A percentile compares a stretch with the other conserved stretches of the same genome.
phyloP scores from a whole-genome alignment of 1,140 invertebrate genomes.

The Onthophagus taurus region DNA sequence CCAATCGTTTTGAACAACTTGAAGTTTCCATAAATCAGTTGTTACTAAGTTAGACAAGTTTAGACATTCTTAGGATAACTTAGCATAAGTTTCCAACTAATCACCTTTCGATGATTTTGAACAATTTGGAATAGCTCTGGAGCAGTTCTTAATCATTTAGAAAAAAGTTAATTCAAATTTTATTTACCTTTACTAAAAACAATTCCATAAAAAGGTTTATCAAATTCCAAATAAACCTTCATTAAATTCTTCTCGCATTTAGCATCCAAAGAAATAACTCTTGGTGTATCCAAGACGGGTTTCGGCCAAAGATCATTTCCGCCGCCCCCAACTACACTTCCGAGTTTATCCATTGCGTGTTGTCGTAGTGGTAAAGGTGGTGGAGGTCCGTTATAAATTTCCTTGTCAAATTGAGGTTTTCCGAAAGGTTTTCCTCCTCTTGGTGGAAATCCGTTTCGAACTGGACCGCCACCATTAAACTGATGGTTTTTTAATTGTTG shows the following conservation, averaged over 20 bases:
- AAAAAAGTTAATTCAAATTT: too few relatives aligned
- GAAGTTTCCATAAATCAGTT: too few relatives aligned
- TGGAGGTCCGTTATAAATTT: conserved; percentile 53
- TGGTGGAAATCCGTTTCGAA: conserved; percentile 34
- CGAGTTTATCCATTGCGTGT: conserved; percentile 48
- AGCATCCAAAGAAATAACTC: conserved; percentile 82
- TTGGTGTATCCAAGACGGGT: conserved; percentile 75
- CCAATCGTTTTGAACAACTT: too few relatives aligned
- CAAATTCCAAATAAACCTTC: conserved; percentile 86
- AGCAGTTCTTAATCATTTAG: too few relatives aligned
- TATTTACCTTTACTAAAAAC: conserved; percentile 90
- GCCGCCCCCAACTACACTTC: conserved; percentile 39
- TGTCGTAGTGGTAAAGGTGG: conserved; percentile 48
- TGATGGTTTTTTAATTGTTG: conserved; percentile 48
- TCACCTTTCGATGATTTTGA: too few relatives aligned
- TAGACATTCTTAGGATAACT: too few relatives aligned
- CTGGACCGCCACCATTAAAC: too few relatives aligned
- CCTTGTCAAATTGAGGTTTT: not conserved
- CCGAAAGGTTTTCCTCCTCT: conserved; percentile 34
- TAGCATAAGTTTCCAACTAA: too few relatives aligned
- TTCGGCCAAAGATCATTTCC: conserved; percentile 80
- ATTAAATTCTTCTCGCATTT: conserved; percentile 91
- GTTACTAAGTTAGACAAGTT: too few relatives aligned
- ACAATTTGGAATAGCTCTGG: too few relatives aligned
- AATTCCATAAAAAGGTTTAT: conserved; percentile 90